phyloP scores from a whole-genome alignment of 1,140 invertebrate species.

The Ladona fulva region DNA sequence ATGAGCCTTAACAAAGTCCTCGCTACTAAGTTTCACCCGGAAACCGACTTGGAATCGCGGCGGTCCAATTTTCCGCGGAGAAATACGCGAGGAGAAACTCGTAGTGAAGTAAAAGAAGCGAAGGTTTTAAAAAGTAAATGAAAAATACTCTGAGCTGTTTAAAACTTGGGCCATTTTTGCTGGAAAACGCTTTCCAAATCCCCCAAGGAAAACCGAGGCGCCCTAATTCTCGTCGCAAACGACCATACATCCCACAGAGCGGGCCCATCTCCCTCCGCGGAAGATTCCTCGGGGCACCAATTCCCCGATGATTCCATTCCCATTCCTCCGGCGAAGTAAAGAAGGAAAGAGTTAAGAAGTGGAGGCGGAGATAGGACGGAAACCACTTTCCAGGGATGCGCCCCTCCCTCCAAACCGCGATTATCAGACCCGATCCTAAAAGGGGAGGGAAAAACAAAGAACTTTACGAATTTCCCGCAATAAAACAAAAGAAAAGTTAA shows the following conservation, averaged over 20 bases:
- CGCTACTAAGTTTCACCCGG: too few relatives aligned
- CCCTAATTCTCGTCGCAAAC: neutral
- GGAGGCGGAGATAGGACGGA: neutral
- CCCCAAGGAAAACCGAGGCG: neutral
- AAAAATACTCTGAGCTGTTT: neutral
- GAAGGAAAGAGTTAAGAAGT: neutral
- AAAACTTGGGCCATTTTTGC: neutral
- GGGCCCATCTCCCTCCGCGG: too few relatives aligned
- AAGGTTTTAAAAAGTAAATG: too few relatives aligned
- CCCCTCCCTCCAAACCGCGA: too few relatives aligned
- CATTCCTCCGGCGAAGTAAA: neutral
- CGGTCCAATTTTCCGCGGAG: too few relatives aligned
- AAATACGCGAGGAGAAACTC: too few relatives aligned
- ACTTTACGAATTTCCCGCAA: neutral
- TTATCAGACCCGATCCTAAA: too few relatives aligned
- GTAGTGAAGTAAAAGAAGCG: too few relatives aligned
- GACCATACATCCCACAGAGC: neutral
- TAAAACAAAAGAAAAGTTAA: neutral
- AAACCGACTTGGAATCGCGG: too few relatives aligned
- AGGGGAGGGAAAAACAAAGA: too few relatives aligned
- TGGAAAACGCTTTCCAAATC: neutral
- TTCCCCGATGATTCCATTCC: neutral
- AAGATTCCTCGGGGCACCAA: neutral
- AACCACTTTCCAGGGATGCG: too few relatives aligned
- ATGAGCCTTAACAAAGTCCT: too few relatives aligned